A percentile compares a stretch with the other conserved stretches of the same genome.
Conservation (phyloP, 2,113 vertebrate species). For the Platycercus adscitus region DNA sequence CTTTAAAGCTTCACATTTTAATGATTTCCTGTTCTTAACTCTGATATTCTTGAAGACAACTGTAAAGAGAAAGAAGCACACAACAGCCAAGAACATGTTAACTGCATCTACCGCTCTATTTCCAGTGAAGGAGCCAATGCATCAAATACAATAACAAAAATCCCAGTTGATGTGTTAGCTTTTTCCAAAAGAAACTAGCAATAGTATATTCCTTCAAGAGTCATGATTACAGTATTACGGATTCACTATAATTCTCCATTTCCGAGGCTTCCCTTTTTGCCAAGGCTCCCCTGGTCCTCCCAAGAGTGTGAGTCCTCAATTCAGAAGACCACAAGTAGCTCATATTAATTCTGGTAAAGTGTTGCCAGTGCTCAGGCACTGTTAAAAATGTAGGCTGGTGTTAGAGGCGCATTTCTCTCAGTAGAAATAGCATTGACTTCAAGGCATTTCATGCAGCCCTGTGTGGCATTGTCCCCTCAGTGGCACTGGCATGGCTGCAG, state of each 20-base stretch:
- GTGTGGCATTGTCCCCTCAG: fast-evolving
- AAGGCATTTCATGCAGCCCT: background rate
- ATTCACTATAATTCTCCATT: background rate
- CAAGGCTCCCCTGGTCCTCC: background rate
- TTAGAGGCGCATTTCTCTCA: background rate
- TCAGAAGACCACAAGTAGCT: background rate
- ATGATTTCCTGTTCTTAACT: background rate
- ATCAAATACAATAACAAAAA: background rate
- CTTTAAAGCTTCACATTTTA: background rate
- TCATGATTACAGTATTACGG: background rate
- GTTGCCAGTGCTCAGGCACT: background rate
- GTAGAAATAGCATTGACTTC: background rate
- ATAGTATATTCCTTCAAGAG: background rate
- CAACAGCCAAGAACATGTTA: background rate
- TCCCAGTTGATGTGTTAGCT: background rate
- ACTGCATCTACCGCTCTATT: background rate
- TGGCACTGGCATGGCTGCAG: background rate
- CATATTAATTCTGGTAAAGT: background rate
- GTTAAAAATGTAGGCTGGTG: background rate
- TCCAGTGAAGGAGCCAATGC: background rate
- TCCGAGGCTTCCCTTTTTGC: background rate
- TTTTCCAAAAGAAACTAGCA: background rate
- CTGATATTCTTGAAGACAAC: background rate
- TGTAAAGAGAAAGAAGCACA: background rate
- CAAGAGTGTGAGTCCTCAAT: too few relatives aligned